Percentiles rank a stretch among this genome's conserved stretches.
Conservation (phyloP, 2,113 vertebrate genomes). For the Malurus cyaneus region DNA sequence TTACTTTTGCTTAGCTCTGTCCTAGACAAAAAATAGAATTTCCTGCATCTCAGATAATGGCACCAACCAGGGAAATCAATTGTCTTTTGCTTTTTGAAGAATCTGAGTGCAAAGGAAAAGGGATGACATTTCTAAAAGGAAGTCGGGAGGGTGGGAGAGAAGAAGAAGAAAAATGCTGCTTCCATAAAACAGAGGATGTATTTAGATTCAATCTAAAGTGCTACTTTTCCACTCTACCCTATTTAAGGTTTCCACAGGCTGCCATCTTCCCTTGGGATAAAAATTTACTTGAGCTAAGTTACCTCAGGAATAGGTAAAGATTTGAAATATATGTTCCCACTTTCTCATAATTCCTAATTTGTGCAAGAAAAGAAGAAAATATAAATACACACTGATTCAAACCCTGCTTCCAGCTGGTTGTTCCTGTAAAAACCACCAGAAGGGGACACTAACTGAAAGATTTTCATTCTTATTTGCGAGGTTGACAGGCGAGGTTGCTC, state of each 20-base stretch:
- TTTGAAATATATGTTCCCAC: background rate
- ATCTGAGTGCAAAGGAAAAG: background rate
- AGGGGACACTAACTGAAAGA: background rate
- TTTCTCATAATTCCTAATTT: background rate
- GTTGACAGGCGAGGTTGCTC: background rate
- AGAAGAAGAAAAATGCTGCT: background rate
- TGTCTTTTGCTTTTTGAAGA: background rate
- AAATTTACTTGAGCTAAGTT: background rate
- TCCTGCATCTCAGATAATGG: background rate
- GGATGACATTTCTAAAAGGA: background rate
- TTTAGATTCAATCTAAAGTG: background rate
- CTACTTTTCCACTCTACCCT: background rate
- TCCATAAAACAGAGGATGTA: background rate
- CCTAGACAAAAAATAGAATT: background rate
- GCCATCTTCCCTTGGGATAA: background rate
- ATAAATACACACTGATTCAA: background rate
- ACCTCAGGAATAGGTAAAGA: background rate
- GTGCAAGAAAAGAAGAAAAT: background rate
- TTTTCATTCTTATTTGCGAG: background rate
- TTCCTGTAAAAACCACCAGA: background rate
- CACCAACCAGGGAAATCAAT: background rate
- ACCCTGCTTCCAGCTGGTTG: background rate
- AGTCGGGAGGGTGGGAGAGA: rapidly evolving
- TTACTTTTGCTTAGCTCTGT: background rate
- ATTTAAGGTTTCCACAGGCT: background rate